Conservation (phyloP, 2,797 vertebrate species). For the Enteromius radiatus region DNA sequence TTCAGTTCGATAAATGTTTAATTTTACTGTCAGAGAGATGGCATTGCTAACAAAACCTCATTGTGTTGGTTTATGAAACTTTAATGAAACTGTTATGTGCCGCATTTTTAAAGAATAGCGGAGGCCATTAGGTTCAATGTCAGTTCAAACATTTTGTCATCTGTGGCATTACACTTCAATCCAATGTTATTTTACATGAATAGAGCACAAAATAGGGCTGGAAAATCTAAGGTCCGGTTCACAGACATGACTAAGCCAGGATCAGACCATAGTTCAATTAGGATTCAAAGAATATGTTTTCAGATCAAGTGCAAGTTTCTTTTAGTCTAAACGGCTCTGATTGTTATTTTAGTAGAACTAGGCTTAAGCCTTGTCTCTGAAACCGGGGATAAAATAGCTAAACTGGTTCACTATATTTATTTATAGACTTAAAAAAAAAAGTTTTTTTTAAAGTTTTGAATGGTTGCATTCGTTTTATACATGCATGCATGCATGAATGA, state of each 20-base stretch:
- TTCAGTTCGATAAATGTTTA: conserved; percentile 38
- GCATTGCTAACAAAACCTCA: conserved; percentile 2
- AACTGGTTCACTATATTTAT: background rate
- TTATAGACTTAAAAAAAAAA: background rate
- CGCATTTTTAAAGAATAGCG: conserved; percentile 22
- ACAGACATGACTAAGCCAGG: no score
- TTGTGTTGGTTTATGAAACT: conserved; percentile 29
- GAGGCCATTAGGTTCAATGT: background rate
- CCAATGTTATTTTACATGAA: background rate
- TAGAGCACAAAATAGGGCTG: background rate
- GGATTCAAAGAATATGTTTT: no score
- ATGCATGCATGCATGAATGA: background rate
- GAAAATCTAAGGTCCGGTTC: no score
- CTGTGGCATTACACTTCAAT: background rate
- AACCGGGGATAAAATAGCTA: background rate
- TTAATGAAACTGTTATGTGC: conserved; percentile 32
- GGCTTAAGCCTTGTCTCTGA: no score
- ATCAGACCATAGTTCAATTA: no score
- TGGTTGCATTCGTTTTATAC: background rate
- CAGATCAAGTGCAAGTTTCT: no score
- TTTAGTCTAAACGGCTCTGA: no score
- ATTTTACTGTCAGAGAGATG: conserved; percentile 32
- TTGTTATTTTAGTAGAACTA: no score
- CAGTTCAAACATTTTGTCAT: conserved; percentile 29
- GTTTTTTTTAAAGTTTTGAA: background rate